Percentiles rank a stretch among this genome's conserved stretches.
Conservation (phyloP, 2,888 invertebrate genomes). For the Phyllotreta striolata region DNA sequence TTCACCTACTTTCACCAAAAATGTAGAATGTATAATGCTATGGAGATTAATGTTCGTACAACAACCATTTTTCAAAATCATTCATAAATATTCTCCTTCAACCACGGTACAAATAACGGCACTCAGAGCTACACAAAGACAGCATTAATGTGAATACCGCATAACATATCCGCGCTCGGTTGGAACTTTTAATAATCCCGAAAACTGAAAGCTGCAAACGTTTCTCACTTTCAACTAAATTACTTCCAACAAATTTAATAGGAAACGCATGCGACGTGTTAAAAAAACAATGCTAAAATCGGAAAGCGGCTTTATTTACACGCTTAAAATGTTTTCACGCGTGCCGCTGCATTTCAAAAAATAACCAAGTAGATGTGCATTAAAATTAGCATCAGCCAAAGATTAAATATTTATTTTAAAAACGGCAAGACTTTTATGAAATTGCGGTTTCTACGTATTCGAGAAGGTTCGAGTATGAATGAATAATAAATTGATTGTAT, state of each 20-base stretch:
- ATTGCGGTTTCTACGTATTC: no score
- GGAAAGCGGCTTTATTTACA: slow-evolving; percentile 5
- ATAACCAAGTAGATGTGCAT: no score
- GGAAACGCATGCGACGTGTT: slow-evolving; percentile 13
- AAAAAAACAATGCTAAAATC: slow-evolving; percentile 1
- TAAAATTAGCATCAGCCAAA: no score
- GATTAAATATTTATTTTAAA: no score
- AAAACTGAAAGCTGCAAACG: slow-evolving; percentile 15
- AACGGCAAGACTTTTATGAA: no score
- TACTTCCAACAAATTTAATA: slow-evolving; percentile 15
- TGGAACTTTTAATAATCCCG: slow-evolving; percentile 11
- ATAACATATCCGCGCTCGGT: slow-evolving; percentile 5
- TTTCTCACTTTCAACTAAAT: slow-evolving; percentile 15
- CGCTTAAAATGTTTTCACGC: slow-evolving; percentile 2
- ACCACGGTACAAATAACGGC: slow-evolving; percentile 6
- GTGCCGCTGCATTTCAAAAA: background rate
- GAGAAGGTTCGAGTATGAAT: no score
- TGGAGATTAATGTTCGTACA: no score
- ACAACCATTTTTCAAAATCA: no score
- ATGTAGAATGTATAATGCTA: no score
- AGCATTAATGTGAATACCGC: slow-evolving; percentile 7
- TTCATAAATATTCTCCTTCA: no score
- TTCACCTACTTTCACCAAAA: no score
- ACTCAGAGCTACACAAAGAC: slow-evolving; percentile 2
- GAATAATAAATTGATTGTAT: no score